phyloP scores from a whole-genome alignment of 2,113 vertebrate genomes.

The Myotis davidii region DNA sequence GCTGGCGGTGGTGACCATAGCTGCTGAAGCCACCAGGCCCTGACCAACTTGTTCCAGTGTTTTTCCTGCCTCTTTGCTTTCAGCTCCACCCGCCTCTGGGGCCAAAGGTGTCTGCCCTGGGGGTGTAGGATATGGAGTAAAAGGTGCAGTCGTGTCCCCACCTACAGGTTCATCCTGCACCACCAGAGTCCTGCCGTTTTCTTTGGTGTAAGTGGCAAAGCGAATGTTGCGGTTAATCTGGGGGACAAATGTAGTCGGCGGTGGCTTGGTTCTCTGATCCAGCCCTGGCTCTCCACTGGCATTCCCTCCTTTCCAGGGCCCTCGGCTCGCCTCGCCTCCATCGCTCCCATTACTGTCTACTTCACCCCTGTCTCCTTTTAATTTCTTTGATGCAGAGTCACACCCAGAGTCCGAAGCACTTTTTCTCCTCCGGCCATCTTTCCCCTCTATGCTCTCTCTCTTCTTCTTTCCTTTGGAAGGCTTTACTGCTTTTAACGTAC shows the following conservation, averaged over 20 bases:
- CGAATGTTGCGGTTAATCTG: conserved; percentile 91
- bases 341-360: conserved; percentile 89
- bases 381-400: conserved; percentile 94
- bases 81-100: conserved; percentile 85
- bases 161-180: conserved; percentile 90
- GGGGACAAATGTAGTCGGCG: conserved; percentile 85
- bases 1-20: conserved; percentile 88
- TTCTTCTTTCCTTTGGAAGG: conserved; percentile 91
- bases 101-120: conserved; percentile 90
- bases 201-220: conserved; percentile 93
- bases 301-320: conserved; percentile 87
- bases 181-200: conserved; percentile 93
- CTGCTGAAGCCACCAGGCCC: conserved; percentile 81
- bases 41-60: conserved; percentile 88
- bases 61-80: conserved; percentile 87
- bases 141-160: conserved; percentile 84
- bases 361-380: conserved; percentile 91
- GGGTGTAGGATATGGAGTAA: conserved; percentile 91
- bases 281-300: conserved; percentile 83
- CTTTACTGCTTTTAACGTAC: conserved; percentile 83
- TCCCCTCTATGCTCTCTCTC: conserved; percentile 91
- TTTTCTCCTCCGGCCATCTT: conserved; percentile 93
- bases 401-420: conserved; percentile 92
- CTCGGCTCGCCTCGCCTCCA: conserved; percentile 86
- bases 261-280: conserved; percentile 87